Percentiles rank a stretch among this genome's conserved stretches.
phyloP scores from a whole-genome alignment of 92 coral and sea anemone genomes.

The Porites cylindrica region DNA sequence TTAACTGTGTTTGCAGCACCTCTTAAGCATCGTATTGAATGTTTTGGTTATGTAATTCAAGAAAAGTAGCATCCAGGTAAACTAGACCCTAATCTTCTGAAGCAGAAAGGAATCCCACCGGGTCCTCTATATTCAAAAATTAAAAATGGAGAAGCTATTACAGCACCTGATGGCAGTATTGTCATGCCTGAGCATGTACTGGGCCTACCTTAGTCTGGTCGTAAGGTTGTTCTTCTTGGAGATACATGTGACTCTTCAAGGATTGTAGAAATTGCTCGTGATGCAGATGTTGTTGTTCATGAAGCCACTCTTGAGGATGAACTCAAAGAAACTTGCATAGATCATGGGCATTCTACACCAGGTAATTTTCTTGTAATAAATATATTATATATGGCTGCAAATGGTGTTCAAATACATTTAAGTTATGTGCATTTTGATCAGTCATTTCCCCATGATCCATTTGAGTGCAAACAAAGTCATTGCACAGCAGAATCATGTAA shows the following conservation, averaged over 20 bases:
- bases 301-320: constrained; percentile 96
- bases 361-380: constrained; percentile 38
- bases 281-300: constrained; percentile 91
- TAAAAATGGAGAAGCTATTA: constrained; percentile 81
- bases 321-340: constrained; percentile 83
- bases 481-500: no score
- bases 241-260: constrained; percentile 89
- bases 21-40: constrained; percentile 82
- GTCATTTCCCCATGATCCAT: no score
- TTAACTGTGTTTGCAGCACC: constrained; percentile 87
- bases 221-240: constrained; percentile 91
- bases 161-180: constrained; percentile 78
- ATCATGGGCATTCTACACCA: constrained; percentile 97
- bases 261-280: constrained; percentile 57
- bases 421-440: no score
- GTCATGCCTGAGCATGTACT: constrained; percentile 82
- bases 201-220: constrained; percentile 84
- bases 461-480: no score
- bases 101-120: constrained; percentile 87
- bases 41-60: constrained; percentile 90
- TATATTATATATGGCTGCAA: neutral
- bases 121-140: constrained; percentile 95
- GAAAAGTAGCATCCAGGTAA: constrained; percentile 85
- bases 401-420: neutral
- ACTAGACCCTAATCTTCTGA: constrained; percentile 83